Evolutionary conservation across 2,888 invertebrate species (phyloP), one percentile per base, ranked within the genome.

Genomic region (Cephus pygmeus): DNA sequence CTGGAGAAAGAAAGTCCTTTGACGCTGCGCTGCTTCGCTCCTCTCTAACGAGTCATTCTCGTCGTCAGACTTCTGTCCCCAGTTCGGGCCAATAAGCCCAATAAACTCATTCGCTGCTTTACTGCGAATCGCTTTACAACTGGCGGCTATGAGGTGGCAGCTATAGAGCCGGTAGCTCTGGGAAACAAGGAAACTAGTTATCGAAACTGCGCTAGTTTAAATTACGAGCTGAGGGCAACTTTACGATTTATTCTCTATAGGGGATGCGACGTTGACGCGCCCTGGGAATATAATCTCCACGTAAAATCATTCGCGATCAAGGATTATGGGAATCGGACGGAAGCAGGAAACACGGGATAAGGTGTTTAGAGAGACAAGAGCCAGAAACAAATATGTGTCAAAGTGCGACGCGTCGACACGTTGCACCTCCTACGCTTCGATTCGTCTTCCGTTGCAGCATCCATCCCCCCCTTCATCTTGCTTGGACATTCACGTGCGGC

Each of bases 61-160:
- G 34, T 30, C 33, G 75, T 74, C 69, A 34, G 33, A 77, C 75
- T 77, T 77, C 75, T 69, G 69, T 75, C 75, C 77, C 69, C 77
- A 15, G 40, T 15, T 40, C 34, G 15, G 85, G 83, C 87, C 89
- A 91, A 91, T 91, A 90, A 91, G 88, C 88, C 91, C 89, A 89
- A 91, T 91, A 91, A 91, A 91, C 89, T 90, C 91, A 91, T 91
- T 91, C 87, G 83, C 81, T 84, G 88, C 85, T 91, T 91, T 88
- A 91, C 87, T 88, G 89, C 87, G 86, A 90, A 91, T 91, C 86
- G 91, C 87, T 91, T 91, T 91, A 91, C 90, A 91, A 87, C 91
- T 88, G 84, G 87, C 82, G 85, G 88, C 88, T 89, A 88, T 84
- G 87, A 86, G 85, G 83, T 40, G 15, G 40, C 40, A 40, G 40